phyloP scores from a whole-genome alignment of 2,888 invertebrate species.

The Tachystola acroxantha region DNA sequence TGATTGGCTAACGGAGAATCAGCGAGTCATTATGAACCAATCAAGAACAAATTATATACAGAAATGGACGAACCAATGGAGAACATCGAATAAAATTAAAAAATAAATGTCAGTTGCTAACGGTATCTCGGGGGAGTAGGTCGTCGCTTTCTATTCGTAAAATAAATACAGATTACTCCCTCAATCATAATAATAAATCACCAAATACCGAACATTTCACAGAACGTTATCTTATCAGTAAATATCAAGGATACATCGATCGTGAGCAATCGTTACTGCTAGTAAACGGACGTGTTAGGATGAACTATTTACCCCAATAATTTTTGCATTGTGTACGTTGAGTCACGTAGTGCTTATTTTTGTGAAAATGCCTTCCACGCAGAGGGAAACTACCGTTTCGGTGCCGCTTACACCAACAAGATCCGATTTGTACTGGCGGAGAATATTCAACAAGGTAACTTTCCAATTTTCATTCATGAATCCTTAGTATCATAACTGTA shows the following conservation, averaged over 20 bases:
- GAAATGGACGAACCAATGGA: no score
- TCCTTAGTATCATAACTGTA: no score
- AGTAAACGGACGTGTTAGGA: constrained; percentile 23
- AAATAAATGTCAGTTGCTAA: constrained; percentile 31
- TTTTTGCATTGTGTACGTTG: constrained; percentile 22
- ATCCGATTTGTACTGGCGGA: constrained; percentile 69
- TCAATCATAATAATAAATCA: constrained; percentile 17
- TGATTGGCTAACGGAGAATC: no score
- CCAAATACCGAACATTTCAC: constrained; percentile 21
- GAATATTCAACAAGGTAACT: constrained; percentile 71
- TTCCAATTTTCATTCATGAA: constrained; percentile 13
- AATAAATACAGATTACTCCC: constrained; percentile 19
- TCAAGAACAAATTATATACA: no score
- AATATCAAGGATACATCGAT: constrained; percentile 35
- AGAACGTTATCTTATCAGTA: constrained; percentile 46
- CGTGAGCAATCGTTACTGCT: constrained; percentile 32
- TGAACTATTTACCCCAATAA: constrained; percentile 30
- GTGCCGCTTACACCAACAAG: constrained; percentile 64
- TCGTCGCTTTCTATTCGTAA: constrained; percentile 17
- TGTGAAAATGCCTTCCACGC: constrained; percentile 57
- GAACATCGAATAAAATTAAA: no score
- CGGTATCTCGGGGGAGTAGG: constrained; percentile 25
- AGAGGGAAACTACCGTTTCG: constrained; percentile 56
- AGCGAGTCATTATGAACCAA: no score
- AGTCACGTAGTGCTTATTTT: constrained; percentile 24